Percentiles rank a stretch among this genome's conserved stretches.
Conservation (phyloP, 2,797 vertebrate species). For the Mormyrops attenuatus region DNA sequence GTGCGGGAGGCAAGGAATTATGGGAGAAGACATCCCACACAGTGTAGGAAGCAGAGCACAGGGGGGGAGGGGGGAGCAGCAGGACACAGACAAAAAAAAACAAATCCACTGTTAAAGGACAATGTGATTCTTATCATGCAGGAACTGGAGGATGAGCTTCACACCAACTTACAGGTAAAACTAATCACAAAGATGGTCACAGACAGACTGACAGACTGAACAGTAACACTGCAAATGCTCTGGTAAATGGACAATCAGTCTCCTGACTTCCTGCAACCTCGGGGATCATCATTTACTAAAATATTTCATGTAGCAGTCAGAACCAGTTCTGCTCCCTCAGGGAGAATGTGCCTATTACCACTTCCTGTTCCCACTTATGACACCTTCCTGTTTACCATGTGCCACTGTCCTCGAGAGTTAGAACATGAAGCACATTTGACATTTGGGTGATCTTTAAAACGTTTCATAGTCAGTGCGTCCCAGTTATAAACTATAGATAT, state of each 20-base stretch:
- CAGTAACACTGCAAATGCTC: neutral
- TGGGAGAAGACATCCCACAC: neutral
- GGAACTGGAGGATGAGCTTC: slow-evolving; percentile 38
- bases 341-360: neutral
- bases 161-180: neutral
- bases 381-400: neutral
- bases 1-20: neutral
- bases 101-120: slow-evolving; percentile 48
- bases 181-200: slow-evolving; percentile 19
- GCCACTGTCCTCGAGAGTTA: neutral
- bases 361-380: neutral
- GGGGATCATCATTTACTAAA: neutral
- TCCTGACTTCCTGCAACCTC: neutral
- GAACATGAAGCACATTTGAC: neutral
- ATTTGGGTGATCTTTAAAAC: neutral
- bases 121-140: slow-evolving; percentile 53
- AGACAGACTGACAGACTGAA: slow-evolving; percentile 17
- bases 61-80: neutral
- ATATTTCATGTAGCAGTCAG: neutral
- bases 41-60: slow-evolving; percentile 14
- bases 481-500: neutral
- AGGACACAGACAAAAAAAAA: neutral
- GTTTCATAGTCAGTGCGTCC: neutral
- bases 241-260: neutral
- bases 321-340: neutral